Conservation (phyloP, 2,888 invertebrate species). For the Archips crataeganus region DNA sequence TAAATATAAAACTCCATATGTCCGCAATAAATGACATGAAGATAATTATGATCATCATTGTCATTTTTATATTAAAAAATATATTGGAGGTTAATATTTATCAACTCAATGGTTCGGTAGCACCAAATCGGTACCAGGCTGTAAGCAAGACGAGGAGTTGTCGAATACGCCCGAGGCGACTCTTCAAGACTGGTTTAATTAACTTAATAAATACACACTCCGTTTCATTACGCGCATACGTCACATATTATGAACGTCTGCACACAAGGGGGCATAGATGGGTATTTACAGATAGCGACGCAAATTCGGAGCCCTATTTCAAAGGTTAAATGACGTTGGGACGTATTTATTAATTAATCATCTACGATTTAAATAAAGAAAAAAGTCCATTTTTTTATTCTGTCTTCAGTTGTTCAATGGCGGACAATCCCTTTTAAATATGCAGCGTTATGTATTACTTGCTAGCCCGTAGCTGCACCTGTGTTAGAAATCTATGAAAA, state of each 20-base stretch:
- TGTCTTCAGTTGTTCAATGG: too few relatives aligned
- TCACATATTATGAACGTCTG: constrained; percentile 78
- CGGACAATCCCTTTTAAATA: too few relatives aligned
- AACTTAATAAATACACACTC: constrained; percentile 85
- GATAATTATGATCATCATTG: too few relatives aligned
- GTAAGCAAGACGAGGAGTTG: constrained; percentile 27
- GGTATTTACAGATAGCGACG: constrained; percentile 28
- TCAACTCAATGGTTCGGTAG: not conserved
- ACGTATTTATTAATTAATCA: not conserved
- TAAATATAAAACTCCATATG: not conserved
- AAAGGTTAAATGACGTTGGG: not conserved
- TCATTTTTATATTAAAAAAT: too few relatives aligned
- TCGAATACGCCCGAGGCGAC: constrained; percentile 49
- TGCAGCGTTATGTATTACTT: too few relatives aligned
- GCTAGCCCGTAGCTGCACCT: too few relatives aligned
- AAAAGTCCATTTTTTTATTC: too few relatives aligned
- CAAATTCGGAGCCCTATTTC: not conserved
- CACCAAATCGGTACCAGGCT: constrained; percentile 5
- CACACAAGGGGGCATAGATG: constrained; percentile 33
- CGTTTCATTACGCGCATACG: constrained; percentile 83
- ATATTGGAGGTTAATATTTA: too few relatives aligned
- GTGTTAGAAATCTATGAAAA: too few relatives aligned
- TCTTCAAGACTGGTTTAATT: constrained; percentile 81
- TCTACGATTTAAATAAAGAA: not conserved
- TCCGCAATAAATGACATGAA: too few relatives aligned